Base-by-base conservation (phyloP, 2,113 vertebrate genomes). In the Oplegnathus fasciatus region DNA sequence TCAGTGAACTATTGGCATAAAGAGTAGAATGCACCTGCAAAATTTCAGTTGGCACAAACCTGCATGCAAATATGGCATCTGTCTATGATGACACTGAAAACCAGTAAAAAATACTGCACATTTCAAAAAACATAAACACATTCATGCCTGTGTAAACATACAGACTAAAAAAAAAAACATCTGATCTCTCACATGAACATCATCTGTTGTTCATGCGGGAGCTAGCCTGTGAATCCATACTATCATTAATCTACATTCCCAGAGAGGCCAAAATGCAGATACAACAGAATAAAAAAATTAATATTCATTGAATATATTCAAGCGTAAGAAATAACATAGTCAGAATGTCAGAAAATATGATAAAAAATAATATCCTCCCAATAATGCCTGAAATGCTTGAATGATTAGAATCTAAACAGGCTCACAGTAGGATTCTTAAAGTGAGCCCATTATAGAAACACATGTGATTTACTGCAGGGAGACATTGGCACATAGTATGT, bases 51-150 rank as follows among this genome's bases (percentile, higher is more conserved):
- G 80, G 85, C 78, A 94, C 87, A 89, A 86, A 85, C 81, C 50
- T 65, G 86, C 92, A 95, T 94, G 94, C 94, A 94, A 86, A 90
- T 85, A 83, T 88, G 64, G 46, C 48, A 67, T 85, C 46, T 61
- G 64, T 75, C 66, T 76, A 84, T 52, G 44, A 78, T 42, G 13
- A 20, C 66, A 87, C 18, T 62, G 6, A 80, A 74, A 89, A 76
- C 73, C 54, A 80, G 78, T 60, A 78, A 20, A 80, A 71, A 80
- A 91, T 77, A 88, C 75, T 75, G 79, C 82, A 90, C 88, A 79
- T 84, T 74, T 55, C 1, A 70, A 79, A 72, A 70, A 83, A 42
- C 71, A 57, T 65, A 1, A 82, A 73, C 1, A 71, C 77, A 86
- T 77, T 77, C 44, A 22, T 76, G 44, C 30, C 60, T 46, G 30